Evolutionary conservation across 2,888 invertebrate species (phyloP).

Genomic region (Autographa gamma): DNA sequence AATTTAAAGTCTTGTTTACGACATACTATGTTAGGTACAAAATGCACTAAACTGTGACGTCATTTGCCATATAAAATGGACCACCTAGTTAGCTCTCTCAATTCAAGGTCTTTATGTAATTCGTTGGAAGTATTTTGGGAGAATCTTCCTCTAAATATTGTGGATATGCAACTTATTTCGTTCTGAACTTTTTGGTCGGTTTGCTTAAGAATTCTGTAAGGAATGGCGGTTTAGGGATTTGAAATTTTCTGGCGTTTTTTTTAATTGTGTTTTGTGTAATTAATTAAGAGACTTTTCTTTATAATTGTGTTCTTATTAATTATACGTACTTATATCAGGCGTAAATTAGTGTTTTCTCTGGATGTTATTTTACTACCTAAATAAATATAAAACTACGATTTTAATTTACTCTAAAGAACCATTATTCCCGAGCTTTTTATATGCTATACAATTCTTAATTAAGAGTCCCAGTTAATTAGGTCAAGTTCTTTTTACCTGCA

Average conservation of each 20-base stretch:
- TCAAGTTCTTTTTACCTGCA: too few species aligned
- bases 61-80: not conserved
- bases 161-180: constrained; percentile 17
- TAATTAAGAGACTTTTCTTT: not conserved
- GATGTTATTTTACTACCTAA: too few species aligned
- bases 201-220: not conserved
- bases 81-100: not conserved
- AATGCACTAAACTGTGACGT: not conserved
- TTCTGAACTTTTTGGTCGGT: not conserved
- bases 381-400: too few species aligned
- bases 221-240: not conserved
- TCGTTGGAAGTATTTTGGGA: constrained; percentile 35
- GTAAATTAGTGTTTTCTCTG: too few species aligned
- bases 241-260: not conserved
- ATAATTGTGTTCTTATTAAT: too few species aligned
- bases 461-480: too few species aligned
- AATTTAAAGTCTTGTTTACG: too few species aligned
- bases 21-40: too few species aligned
- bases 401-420: too few species aligned
- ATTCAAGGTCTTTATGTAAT: constrained; percentile 24
- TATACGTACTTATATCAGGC: too few species aligned
- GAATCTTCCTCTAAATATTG: not conserved
- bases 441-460: too few species aligned
- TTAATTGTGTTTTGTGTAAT: not conserved
- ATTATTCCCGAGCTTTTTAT: too few species aligned